Base-by-base conservation (phyloP, 1,140 invertebrate genomes). In the Chionoecetes opilio region DNA sequence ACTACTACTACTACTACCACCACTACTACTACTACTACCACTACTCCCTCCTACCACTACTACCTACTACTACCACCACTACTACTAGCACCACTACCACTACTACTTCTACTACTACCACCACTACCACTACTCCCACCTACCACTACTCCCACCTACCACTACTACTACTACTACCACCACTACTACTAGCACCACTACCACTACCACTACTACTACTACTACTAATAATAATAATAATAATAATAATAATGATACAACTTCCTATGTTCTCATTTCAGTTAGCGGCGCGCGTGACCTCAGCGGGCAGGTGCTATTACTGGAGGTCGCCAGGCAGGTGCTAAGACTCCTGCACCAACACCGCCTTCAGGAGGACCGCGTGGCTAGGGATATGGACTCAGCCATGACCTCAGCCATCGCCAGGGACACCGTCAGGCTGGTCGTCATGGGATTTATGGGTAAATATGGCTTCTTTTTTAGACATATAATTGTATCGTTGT, bases 371-470 rank as follows among this genome's bases (percentile, higher is more conserved):
- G 85, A 87, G 85, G n/a, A 29, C n/a, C 35, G 88, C 11, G 2
- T 41, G 9, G 38, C 14, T 8, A 21, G 41, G 29, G 32, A 88
- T 6, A 32, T 34, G 31, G 35, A 32, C 17, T 5, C 34, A 35
- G n/a, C 38, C n/a, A 31, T 31, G 35, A 17, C 88, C 34, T 90
- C 88, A 6, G 2, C 38, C 9, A 17, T 90, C 9, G 41, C 88
- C 88, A 90, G 88, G 29, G 88, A 90, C 38, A 14, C 41, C 38
- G 29, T 90, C 14, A 90, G 38, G 41, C 88, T 90, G 0, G 37
- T 35, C 34, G 34, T 90, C 37, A 90, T 90, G 88, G 88, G 34
- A 2, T 90, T 38, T 38, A 90, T 90, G 41, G 88, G 88, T 90
- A 14, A 29, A 38, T 37, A 21, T 31, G 14, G 53, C 3, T 21